Conservation (phyloP, 2,888 invertebrate genomes). For the Torymus auratus region DNA sequence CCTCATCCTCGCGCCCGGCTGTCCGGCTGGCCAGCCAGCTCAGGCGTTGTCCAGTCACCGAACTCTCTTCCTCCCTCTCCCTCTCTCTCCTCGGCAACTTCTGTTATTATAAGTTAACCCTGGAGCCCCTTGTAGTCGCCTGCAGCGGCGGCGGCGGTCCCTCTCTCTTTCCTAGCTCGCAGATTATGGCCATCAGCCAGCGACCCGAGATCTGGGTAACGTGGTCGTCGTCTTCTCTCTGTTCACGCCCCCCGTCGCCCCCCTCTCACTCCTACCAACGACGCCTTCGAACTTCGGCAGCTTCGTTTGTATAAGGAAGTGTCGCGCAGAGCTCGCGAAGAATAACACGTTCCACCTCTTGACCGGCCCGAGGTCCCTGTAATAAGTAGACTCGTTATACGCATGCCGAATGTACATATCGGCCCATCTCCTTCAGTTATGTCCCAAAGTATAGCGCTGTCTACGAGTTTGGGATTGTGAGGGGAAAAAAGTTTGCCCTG, state of each 20-base stretch:
- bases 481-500: no score
- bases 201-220: conserved; percentile 71
- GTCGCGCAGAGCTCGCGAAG: conserved; percentile 70
- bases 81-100: conserved; percentile 69
- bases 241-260: conserved; percentile 42
- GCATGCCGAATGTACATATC: conserved; percentile 37
- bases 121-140: conserved; percentile 57
- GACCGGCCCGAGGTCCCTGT: conserved; percentile 56
- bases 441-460: no score
- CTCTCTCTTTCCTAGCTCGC: conserved; percentile 60
- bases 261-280: conserved; percentile 44
- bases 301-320: conserved; percentile 74
- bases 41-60: conserved; percentile 73
- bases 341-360: conserved; percentile 74
- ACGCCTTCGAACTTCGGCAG: conserved; percentile 35
- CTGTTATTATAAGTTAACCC: conserved; percentile 77
- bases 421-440: not conserved
- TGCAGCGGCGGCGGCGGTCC: not conserved
- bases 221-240: conserved; percentile 58
- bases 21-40: conserved; percentile 63
- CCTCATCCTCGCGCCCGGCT: conserved; percentile 70
- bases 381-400: conserved; percentile 53
- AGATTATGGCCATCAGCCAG: conserved; percentile 76
- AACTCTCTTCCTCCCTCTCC: conserved; percentile 64
- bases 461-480: no score